A percentile compares a stretch with the other conserved stretches of the same genome.
These are phyloP conservation scores for Diabrotica undecimpunctata DNA, from an alignment of 1,140 invertebrate species.

Conservation along the genomic window DNA sequence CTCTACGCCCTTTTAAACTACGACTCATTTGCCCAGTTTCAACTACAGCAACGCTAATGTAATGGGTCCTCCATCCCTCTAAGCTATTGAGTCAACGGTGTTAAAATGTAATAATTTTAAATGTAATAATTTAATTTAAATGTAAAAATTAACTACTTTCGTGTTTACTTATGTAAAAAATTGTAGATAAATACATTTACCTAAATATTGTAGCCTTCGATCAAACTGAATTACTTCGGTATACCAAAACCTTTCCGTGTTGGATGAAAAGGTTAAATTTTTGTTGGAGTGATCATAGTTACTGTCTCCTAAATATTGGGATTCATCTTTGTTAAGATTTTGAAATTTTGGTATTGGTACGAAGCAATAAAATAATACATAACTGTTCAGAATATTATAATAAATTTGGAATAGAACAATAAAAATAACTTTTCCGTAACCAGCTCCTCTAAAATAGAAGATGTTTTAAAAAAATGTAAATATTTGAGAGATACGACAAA, in stretches of 20 bases:
- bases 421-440: slow-evolving; percentile 5
- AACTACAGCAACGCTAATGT: too few species aligned
- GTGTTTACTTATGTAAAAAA: too few species aligned
- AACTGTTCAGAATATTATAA: slow-evolving; percentile 7
- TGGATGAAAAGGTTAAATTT: not conserved
- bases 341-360: not conserved
- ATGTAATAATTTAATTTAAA: too few species aligned
- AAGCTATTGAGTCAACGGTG: too few species aligned
- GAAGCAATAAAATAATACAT: slow-evolving; percentile 12
- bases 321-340: not conserved
- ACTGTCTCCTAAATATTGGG: too few species aligned
- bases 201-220: not conserved
- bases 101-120: too few species aligned
- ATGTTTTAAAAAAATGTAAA: not conserved
- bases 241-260: slow-evolving; percentile 14
- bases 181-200: too few species aligned
- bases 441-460: slow-evolving; percentile 3
- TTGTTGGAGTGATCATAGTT: not conserved
- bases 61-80: too few species aligned
- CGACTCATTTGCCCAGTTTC: too few species aligned
- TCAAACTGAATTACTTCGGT: not conserved
- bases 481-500: not conserved
- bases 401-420: slow-evolving; percentile 5
- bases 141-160: too few species aligned
- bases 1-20: too few species aligned